Percentiles rank a stretch among this genome's conserved stretches.
phyloP scores from a whole-genome alignment of 1,140 invertebrate species.

The Fopius arisanus region DNA sequence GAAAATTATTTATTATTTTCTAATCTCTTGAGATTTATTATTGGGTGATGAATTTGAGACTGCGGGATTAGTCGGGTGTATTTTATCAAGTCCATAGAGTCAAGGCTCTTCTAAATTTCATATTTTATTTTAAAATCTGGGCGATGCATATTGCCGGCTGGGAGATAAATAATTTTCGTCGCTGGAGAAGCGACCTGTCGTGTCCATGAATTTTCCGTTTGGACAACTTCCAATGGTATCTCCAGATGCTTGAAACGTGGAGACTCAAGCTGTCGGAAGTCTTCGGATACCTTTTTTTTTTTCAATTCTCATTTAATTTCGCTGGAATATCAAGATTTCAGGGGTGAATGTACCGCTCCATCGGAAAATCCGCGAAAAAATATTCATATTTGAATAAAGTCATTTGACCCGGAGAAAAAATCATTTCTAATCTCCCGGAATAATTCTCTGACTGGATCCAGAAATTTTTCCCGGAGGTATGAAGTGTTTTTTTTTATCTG shows the following conservation, averaged over 20 bases:
- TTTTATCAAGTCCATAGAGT: neutral
- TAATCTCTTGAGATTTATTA: no score
- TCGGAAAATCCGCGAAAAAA: neutral
- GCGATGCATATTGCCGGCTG: neutral
- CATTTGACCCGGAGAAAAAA: no score
- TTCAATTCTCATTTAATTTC: neutral
- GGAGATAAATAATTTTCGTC: slow-evolving; percentile 3
- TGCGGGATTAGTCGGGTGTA: neutral
- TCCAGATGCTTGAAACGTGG: slow-evolving; percentile 4
- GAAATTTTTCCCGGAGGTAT: no score
- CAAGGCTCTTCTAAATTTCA: neutral
- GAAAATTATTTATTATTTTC: no score
- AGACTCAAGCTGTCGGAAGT: neutral
- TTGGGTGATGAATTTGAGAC: no score
- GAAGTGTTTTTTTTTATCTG: no score
- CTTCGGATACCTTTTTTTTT: neutral
- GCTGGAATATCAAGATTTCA: neutral
- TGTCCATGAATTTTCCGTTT: slow-evolving; percentile 9
- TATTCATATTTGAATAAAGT: neutral
- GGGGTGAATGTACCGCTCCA: no score
- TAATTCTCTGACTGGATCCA: no score
- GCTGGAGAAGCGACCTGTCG: neutral
- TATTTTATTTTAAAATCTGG: slow-evolving; percentile 1
- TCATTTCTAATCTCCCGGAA: no score
- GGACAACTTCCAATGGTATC: slow-evolving; percentile 8